Evolutionary conservation across 1,140 invertebrate genomes (phyloP).

Genomic region (Stenopsyche tienmushanensis): DNA sequence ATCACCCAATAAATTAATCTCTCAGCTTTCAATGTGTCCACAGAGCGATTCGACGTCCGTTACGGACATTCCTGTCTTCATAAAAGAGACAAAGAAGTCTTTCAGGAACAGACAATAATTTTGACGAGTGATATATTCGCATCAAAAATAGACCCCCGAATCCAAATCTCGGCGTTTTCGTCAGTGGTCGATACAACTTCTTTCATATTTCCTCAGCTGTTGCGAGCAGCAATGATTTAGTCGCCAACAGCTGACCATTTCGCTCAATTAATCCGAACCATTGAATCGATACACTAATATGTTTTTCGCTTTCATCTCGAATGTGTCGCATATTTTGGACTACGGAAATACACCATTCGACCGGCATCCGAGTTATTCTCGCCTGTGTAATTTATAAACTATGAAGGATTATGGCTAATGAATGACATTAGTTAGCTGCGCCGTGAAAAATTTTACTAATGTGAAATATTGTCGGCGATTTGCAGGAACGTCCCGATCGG

Average conservation of each 20-base stretch:
- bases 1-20: too few species aligned
- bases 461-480: too few species aligned
- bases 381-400: background rate
- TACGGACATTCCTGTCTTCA: too few species aligned
- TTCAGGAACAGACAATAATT: too few species aligned
- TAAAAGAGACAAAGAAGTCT: too few species aligned
- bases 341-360: background rate
- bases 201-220: conserved; percentile 13
- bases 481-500: too few species aligned
- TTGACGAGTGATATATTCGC: background rate
- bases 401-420: background rate
- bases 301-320: conserved; percentile 21
- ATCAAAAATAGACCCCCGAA: background rate
- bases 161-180: too few species aligned
- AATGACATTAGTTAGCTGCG: conserved; percentile 1
- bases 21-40: too few species aligned
- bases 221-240: conserved; percentile 24
- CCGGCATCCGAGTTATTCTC: background rate
- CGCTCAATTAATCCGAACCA: conserved; percentile 19
- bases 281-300: conserved; percentile 24
- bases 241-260: conserved; percentile 19
- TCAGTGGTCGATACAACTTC: background rate
- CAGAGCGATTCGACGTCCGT: too few species aligned
- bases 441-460: too few species aligned
- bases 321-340: conserved; percentile 10